Evolutionary conservation across 1,140 invertebrate genomes (phyloP), one percentile per base, ranked within the genome.

Genomic region (Holotrichia oblita): DNA sequence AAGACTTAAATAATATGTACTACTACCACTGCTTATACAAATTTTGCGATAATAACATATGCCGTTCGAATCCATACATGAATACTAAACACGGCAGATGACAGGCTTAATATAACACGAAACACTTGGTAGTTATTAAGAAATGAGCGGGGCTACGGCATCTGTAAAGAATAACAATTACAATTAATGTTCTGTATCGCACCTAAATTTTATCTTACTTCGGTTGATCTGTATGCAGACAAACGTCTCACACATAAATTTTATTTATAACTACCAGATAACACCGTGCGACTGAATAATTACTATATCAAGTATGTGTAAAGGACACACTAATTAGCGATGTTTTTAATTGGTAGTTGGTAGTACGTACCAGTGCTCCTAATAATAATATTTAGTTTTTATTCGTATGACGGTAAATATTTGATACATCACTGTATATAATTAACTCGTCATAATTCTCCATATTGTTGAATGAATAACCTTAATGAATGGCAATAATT

Each of bases 301-400:
- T 17, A 17, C 3, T 17, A 55, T 55, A 55, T 55, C 48, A 55
- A 17, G 48, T 55, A 55, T 55, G 48, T 55, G 48, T 55, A 55
- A 55, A 55, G 48, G 48, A 55, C 48, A 55, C 17, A 55, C 14
- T 55, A 55, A 55, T 55, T 55, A 55, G 12, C 48, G 17, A 55
- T 55, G 48, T 55, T 6, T 55, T 14, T n/a, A 17, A 55, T 12
- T 44, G 27, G 27, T 34, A 34, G 2, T 12, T 44, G 27, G 27
- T 34, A 34, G 2, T 34, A 34, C 27, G 27, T 34, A 34, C 27
- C 27, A 34, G 27, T 34, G 27, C 27, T 34, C 27, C 27, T 34
- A 34, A 34, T 34, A 34, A 34, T 34, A 34, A 34, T 4, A 34
- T 34, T 34, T 34, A 34, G 27, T 34, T 34, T 34, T 34, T 34